Conservation (phyloP, 2,888 invertebrate genomes). For the Polydesmus complanatus region DNA sequence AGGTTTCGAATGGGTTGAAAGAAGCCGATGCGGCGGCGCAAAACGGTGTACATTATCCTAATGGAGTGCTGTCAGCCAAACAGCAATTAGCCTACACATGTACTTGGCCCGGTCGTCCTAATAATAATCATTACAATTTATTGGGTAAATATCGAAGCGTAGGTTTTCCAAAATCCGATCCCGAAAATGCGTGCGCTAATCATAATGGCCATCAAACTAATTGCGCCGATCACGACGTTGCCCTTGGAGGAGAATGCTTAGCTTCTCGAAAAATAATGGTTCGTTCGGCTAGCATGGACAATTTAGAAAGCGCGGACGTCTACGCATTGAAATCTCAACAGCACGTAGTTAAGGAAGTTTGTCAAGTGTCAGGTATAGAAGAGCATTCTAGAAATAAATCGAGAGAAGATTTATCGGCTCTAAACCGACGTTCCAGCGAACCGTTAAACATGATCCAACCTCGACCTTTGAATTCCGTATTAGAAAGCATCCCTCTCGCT, state of each 20-base stretch:
- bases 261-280: not conserved
- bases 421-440: not conserved
- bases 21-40: not conserved
- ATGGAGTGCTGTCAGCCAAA: not conserved
- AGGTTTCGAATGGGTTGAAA: not conserved
- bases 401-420: not conserved
- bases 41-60: not conserved
- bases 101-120: not conserved
- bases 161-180: too few relatives aligned
- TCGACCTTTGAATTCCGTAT: constrained; percentile 49
- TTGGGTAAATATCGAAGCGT: too few relatives aligned
- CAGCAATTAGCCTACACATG: not conserved
- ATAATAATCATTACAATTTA: too few relatives aligned
- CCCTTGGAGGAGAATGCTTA: not conserved
- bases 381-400: not conserved
- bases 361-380: not conserved
- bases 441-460: not conserved
- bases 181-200: too few relatives aligned
- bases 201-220: not conserved
- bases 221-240: not conserved
- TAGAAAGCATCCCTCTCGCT: constrained; percentile 57
- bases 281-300: not conserved
- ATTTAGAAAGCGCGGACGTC: not conserved
- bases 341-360: not conserved
- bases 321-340: not conserved